Base-by-base conservation (phyloP, 23 tunicate species). In the Phallusia fumigata region DNA sequence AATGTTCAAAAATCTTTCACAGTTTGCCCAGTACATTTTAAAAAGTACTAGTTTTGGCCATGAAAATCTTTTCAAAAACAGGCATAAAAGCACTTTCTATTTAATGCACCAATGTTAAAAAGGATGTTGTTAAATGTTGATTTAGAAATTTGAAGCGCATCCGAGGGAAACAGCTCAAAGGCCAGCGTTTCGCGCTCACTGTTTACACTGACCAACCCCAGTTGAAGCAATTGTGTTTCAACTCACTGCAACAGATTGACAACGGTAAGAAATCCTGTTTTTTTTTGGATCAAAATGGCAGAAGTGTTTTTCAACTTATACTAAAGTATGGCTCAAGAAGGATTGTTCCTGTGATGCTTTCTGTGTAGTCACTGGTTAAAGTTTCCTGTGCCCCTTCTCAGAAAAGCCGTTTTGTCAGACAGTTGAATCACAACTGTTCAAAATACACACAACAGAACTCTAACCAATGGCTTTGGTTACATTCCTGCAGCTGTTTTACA, bases 91-190 rank as follows among this genome's bases (percentile, higher is more conserved):
- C 8, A 40, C 47, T 40, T 40, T 40, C 8, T 40, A 40, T 5
- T 5, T 40, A 40, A 40, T 40, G 47, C 47, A 40, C 10, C 10
- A 10, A 10, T 40, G 47, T 40, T 40, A 58, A 22, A 58, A 24
- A 58, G 69, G 69, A 74, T 74, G 36, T 74, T 21, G 22, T 31
- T 32, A 74, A 74, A 30, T 74, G 34, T 5, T 74, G 40, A 21
- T 32, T 74, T 74, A 92, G 97, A 92, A 92, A 92, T 36, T 44
- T 92, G 65, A 89, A 79, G 45, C 84, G 86, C 36, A 92, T 92
- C 16, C 87, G 80, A 21, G 97, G 97, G 10, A 83, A 80, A 76
- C 51, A 83, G 69, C 72, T 83, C 32, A 76, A 26, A 18, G 72
- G 75, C 64, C 78, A 74, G 34, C 82, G 52, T 24, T 92, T 82